phyloP scores from a whole-genome alignment of 2,888 invertebrate species.

The Syritta pipiens region DNA sequence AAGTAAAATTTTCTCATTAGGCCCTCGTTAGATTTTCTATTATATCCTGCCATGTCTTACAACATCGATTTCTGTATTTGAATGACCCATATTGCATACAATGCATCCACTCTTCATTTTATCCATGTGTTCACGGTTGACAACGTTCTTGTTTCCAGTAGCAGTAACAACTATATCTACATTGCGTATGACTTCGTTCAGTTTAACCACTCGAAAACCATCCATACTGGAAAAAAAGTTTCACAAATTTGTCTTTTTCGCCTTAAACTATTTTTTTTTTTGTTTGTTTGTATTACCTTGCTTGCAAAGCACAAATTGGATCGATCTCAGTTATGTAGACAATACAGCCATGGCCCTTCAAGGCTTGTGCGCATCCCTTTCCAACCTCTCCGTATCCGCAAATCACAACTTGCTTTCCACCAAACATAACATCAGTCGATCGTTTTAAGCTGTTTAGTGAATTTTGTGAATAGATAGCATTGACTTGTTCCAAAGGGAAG shows the following conservation, averaged over 20 bases:
- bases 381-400: constrained; percentile 99
- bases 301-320: constrained; percentile 98
- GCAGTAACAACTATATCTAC: constrained; percentile 99
- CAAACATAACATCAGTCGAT: constrained; percentile 94
- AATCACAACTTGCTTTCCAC: constrained; percentile 96
- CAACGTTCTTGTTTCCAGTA: constrained; percentile 98
- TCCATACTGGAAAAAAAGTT: constrained; percentile 84
- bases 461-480: background rate
- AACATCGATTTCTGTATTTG: constrained; percentile 97
- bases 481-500: background rate
- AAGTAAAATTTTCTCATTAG: constrained; percentile 53
- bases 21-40: background rate
- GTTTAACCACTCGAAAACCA: constrained; percentile 95
- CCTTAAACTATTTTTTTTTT: background rate
- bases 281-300: constrained; percentile 82
- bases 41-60: constrained; percentile 80
- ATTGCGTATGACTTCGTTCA: constrained; percentile 94
- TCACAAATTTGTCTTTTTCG: background rate
- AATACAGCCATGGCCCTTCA: constrained; percentile 96
- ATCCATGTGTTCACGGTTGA: constrained; percentile 96
- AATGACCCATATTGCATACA: constrained; percentile 98
- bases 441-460: constrained; percentile 78
- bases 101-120: constrained; percentile 97
- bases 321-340: constrained; percentile 95
- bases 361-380: constrained; percentile 96